Evolutionary conservation across 2,888 invertebrate genomes (phyloP), one percentile per base, ranked within the genome.

Genomic region (Megamerina dolium): DNA sequence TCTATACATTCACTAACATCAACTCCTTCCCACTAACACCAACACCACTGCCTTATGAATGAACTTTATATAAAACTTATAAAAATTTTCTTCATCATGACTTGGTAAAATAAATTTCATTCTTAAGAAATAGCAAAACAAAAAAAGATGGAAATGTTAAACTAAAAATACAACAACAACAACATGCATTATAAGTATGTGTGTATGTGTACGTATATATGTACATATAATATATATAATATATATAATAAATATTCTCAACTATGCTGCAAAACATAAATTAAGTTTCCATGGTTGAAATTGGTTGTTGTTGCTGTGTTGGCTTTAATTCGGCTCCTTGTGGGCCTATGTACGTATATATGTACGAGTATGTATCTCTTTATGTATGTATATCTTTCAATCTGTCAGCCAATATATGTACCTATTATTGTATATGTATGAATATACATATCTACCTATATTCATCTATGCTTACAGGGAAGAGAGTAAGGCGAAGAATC

Each of bases 271-370:
- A 67, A 64, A n/a, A 68, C 67, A 68, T 68, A 68, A 68, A 68
- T 69, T 69, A 68, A 68, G 69, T 69, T 68, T 69, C 67, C 68
- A 68, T 69, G 67, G 64, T 64, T 67, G 66, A 67, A 66, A 66
- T 65, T 68, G 64, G 60, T 59, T 68, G 46, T 23, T 53, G 54
- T 60, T 60, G 53, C 58, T 63, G 46, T 23, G 53, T 55, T 60
- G 61, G 53, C 58, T 63, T 63, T 61, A 55, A 57, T 57, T 56
- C 56, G 40, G 18, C 12, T 34, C 6, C 19, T 17, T 17, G 33
- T 9, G 13, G 33, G 5, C 13, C 12, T 12, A 31, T 37, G 42
- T 19, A n/a, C 19, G 50, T 51, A 49, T 45, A 45, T 48, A 29
- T 45, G 40, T 43, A 47, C 38, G 32, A 38, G 45, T 45, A 21